Evolutionary conservation across 2,888 invertebrate species (phyloP), one percentile per base, ranked within the genome.

Genomic region (Callinectes sapidus): DNA sequence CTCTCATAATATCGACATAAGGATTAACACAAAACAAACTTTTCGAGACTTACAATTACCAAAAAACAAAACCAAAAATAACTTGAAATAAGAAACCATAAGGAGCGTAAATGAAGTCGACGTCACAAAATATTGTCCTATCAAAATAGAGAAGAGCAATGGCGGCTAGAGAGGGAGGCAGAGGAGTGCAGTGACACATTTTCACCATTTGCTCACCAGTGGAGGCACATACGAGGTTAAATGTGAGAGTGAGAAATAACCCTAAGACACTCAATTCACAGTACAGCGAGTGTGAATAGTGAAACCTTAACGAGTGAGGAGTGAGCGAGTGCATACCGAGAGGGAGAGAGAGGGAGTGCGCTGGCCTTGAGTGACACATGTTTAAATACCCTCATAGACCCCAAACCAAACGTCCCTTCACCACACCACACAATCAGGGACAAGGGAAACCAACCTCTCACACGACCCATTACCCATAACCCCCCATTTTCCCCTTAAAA

Each of bases 181-280:
- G 42, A 81, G 89, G 66, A 32, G 35, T 42, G 28, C 85, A 35
- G 39, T 86, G 39, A 85, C 16, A 35, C 23, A 87, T 88, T 39
- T 5, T 32, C 85, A 39, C 39, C 42, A 81, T 89, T 89, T 48
- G 14, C 86, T 39, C 23, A 35, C 18, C n/a, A 91, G 32, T 39
- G 28, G 61, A 42, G 23, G 18, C 28, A 14, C 28, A 28, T 42
- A 32, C 32, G 61, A 35, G 61, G 16, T 42, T 92, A 92, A 89
- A 92, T 92, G 92, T 92, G 89, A 92, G 92, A 89, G 6, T 42
- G 16, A 42, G n/a, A 55, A 35, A 10, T 88, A 54, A 61, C 35
- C 61, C 55, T 3, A 35, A 81, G 55, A 54, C 35, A 71, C 71
- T 28, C 35, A 55, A 1, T 6, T 28, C 48, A 0, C 28, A 55